phyloP scores from a whole-genome alignment of 2,113 vertebrate genomes.

The Apodemus speciosus region DNA sequence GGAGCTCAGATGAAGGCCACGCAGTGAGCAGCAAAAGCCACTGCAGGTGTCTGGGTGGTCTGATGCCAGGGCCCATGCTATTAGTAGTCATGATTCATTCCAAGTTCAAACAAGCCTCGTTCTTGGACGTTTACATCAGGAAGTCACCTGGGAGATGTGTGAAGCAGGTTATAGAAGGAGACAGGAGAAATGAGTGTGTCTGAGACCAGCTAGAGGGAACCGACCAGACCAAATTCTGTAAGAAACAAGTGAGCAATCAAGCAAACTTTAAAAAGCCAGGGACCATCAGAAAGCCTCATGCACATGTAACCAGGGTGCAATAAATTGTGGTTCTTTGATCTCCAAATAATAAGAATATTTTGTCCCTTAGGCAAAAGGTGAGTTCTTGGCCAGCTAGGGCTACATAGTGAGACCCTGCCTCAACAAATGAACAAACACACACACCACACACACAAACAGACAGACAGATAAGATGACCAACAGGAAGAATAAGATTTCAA shows the following conservation, averaged over 20 bases:
- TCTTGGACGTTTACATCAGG: constrained; percentile 43
- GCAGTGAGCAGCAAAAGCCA: neutral
- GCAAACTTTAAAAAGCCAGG: neutral
- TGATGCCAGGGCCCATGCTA: neutral
- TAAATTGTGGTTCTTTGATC: neutral
- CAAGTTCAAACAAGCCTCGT: constrained; percentile 22
- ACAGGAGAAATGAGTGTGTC: neutral
- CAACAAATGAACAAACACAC: neutral
- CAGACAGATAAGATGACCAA: neutral
- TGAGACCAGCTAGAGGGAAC: neutral
- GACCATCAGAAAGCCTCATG: neutral
- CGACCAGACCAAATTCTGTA: neutral
- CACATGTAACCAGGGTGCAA: neutral
- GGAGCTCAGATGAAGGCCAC: neutral
- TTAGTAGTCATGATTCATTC: constrained; percentile 39
- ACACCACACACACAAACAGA: neutral
- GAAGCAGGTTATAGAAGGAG: neutral
- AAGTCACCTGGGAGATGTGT: constrained; percentile 34
- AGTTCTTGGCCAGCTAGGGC: neutral
- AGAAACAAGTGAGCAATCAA: neutral
- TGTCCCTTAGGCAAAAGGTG: neutral
- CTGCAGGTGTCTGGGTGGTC: constrained; percentile 15
- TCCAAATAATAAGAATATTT: constrained; percentile 6
- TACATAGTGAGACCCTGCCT: neutral
- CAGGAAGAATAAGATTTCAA: constrained; percentile 19